phyloP scores from a whole-genome alignment of 1,140 invertebrate genomes.

The Stegodyphus mimosarum region DNA sequence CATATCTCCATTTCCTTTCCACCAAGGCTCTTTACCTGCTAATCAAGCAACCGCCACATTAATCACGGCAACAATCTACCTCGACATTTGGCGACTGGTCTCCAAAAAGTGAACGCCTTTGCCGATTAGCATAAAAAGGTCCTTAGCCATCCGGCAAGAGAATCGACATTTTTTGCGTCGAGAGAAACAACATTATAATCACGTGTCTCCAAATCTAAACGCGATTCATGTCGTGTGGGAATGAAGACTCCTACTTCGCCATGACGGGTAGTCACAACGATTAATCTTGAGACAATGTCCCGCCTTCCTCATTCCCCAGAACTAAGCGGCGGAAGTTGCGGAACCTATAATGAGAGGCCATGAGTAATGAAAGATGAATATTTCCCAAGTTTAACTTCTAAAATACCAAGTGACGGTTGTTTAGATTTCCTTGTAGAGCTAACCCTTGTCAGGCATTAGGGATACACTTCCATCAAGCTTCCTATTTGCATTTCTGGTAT shows the following conservation, averaged over 20 bases:
- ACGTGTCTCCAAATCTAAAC: conserved; percentile 15
- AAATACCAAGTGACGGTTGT: too few species aligned
- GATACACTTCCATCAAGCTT: too few species aligned
- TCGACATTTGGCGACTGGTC: conserved; percentile 16
- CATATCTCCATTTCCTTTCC: conserved; percentile 21
- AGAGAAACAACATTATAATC: conserved; percentile 7
- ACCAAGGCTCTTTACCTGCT: conserved; percentile 22
- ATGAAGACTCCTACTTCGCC: conserved; percentile 38
- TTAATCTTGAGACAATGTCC: conserved; percentile 45
- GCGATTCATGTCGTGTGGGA: conserved; percentile 30
- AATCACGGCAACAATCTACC: conserved; percentile 28
- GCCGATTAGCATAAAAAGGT: conserved; percentile 47
- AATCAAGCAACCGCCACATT: conserved; percentile 35
- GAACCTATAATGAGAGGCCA: conserved; percentile 44
- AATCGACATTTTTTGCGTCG: neutral
- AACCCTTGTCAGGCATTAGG: too few species aligned
- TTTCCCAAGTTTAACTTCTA: neutral
- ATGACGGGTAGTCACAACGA: conserved; percentile 26
- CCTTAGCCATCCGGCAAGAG: conserved; percentile 10
- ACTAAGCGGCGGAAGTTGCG: conserved; percentile 35
- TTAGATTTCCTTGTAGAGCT: too few species aligned
- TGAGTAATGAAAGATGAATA: conserved; percentile 25
- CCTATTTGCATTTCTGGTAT: too few species aligned
- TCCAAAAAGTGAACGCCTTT: conserved; percentile 15
- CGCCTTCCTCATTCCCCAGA: conserved; percentile 33